A percentile compares a stretch with the other conserved stretches of the same genome.
These are phyloP conservation scores for Calephelis virginiensis DNA, from an alignment of 1,140 invertebrate species.

Conservation along the genomic window DNA sequence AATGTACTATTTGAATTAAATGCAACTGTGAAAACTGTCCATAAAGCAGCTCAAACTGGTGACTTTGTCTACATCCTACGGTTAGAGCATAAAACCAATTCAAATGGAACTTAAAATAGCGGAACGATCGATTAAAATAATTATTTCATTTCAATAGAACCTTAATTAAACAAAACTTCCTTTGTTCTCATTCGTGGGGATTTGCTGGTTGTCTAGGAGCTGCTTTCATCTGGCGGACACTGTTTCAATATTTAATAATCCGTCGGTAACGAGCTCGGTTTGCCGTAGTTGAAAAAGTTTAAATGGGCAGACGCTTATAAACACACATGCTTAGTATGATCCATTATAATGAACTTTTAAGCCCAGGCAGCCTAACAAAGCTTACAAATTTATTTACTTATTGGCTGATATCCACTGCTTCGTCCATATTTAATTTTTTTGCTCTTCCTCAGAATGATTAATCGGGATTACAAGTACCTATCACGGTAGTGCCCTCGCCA, in stretches of 20 bases:
- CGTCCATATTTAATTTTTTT: too few species aligned
- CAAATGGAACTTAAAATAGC: not conserved
- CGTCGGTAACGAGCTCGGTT: conserved; percentile 64
- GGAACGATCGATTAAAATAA: conserved; percentile 42
- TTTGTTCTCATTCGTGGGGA: conserved; percentile 58
- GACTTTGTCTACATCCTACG: too few species aligned
- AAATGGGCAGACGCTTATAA: conserved; percentile 58
- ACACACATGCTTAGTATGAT: conserved; percentile 23
- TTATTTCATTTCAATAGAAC: conserved; percentile 47
- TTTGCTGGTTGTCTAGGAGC: conserved; percentile 63
- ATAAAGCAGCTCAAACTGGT: too few species aligned
- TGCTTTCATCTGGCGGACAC: conserved; percentile 61
- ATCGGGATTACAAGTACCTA: too few species aligned
- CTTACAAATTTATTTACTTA: not conserved
- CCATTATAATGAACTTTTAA: conserved; percentile 31
- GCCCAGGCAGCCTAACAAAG: not conserved
- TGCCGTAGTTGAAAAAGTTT: conserved; percentile 68
- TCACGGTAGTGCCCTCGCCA: too few species aligned
- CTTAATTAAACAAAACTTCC: conserved; percentile 52
- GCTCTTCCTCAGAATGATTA: too few species aligned
- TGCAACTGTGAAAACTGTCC: too few species aligned
- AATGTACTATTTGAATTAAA: too few species aligned
- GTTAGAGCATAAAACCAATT: too few species aligned
- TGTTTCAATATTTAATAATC: conserved; percentile 78
- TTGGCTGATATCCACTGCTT: too few species aligned